Conservation (phyloP, 2,113 vertebrate species). For the Climacteris rufus region DNA sequence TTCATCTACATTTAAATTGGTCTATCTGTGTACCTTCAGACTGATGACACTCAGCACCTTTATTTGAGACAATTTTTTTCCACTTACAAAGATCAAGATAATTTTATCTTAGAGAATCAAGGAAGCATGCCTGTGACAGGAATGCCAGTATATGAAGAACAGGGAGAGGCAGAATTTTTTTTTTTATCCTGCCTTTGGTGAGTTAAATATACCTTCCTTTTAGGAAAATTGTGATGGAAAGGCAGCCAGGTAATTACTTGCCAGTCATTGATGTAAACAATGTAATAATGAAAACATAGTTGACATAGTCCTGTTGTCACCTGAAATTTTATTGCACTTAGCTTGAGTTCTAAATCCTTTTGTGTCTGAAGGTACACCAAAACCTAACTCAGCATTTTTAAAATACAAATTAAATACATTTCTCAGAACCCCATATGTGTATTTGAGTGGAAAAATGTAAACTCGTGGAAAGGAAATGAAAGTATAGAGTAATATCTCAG, state of each 20-base stretch:
- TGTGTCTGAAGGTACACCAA: background rate
- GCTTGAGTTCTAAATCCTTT: background rate
- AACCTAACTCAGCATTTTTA: background rate
- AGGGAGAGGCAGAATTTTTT: background rate
- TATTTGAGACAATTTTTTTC: background rate
- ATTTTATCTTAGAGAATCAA: background rate
- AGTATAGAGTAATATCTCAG: background rate
- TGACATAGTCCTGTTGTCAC: background rate
- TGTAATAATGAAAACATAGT: background rate
- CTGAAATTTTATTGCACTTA: background rate
- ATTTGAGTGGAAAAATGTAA: background rate
- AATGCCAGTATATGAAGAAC: fast-evolving
- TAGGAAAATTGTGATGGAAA: background rate
- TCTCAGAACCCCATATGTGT: background rate
- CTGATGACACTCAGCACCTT: background rate
- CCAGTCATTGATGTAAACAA: background rate
- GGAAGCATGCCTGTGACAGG: background rate
- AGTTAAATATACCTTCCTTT: background rate
- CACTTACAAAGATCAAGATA: background rate
- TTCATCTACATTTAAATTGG: background rate
- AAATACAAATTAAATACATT: background rate
- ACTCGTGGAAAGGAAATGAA: background rate
- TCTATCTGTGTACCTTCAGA: background rate
- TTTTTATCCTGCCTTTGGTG: background rate
- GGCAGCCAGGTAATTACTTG: background rate